Conservation (phyloP, 2,113 vertebrate species). For the Eurystomus gularis region DNA sequence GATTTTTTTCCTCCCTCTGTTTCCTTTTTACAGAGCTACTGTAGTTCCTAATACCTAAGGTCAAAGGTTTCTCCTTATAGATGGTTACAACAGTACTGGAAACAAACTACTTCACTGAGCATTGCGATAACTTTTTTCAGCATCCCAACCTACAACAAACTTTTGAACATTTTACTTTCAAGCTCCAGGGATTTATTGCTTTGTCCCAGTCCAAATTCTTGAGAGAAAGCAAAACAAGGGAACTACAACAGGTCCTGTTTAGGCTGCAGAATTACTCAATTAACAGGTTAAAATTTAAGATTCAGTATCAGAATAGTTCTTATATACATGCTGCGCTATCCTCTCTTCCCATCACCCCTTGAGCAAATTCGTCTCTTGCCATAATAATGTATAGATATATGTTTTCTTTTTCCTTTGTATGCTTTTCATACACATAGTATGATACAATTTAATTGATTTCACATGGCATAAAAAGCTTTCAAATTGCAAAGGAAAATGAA, state of each 20-base stretch:
- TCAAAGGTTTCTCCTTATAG: neutral
- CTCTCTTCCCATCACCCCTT: neutral
- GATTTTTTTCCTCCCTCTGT: neutral
- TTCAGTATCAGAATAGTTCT: neutral
- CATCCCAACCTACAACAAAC: neutral
- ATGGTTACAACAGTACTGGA: neutral
- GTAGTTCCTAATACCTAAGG: neutral
- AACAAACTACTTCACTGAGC: neutral
- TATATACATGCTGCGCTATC: neutral
- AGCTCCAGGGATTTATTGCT: neutral
- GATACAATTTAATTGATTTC: neutral
- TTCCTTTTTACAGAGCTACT: neutral
- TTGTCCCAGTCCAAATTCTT: neutral
- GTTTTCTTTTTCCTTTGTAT: neutral
- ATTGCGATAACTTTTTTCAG: neutral
- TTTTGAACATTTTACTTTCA: neutral
- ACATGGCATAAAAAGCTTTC: neutral
- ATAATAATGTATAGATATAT: neutral
- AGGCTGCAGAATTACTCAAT: neutral
- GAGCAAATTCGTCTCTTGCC: neutral
- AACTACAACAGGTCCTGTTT: neutral
- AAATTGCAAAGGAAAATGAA: neutral
- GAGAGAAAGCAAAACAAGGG: neutral
- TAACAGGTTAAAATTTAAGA: neutral
- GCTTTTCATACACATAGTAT: neutral